Percentiles rank a stretch among this genome's conserved stretches.
phyloP scores from a whole-genome alignment of 2,797 vertebrate genomes.

The Remorina albescens region DNA sequence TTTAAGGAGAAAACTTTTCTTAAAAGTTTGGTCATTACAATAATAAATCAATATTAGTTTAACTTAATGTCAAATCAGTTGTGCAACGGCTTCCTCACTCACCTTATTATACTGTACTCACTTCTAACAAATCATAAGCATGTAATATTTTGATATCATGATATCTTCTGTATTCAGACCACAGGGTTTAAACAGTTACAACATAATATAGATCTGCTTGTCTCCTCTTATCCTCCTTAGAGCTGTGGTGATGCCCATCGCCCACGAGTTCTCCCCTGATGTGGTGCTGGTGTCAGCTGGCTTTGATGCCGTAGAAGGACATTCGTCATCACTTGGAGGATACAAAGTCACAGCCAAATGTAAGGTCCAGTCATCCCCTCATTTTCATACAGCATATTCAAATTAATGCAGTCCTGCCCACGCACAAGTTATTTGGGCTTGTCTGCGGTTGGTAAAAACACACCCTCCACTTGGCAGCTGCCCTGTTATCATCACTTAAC shows the following conservation, averaged over 20 bases:
- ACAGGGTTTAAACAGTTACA: slow-evolving; percentile 22
- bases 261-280: slow-evolving; percentile 92
- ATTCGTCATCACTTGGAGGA: slow-evolving; percentile 88
- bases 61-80: slow-evolving; percentile 39
- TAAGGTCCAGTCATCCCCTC: slow-evolving; percentile 76
- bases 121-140: slow-evolving; percentile 44
- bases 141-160: slow-evolving; percentile 54
- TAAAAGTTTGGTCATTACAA: slow-evolving; percentile 28
- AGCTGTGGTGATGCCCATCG: slow-evolving; percentile 95
- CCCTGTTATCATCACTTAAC: background rate
- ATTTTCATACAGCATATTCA: slow-evolving; percentile 6
- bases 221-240: slow-evolving; percentile 74
- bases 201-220: slow-evolving; percentile 5
- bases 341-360: slow-evolving; percentile 95
- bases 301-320: slow-evolving; percentile 93
- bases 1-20: slow-evolving; percentile 7
- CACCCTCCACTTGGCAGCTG: background rate
- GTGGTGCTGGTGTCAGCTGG: slow-evolving; percentile 95
- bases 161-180: slow-evolving; percentile 34
- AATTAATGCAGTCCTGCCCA: background rate
- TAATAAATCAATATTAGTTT: slow-evolving; percentile 28
- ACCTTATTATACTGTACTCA: slow-evolving; percentile 31
- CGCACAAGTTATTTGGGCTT: too few relatives aligned
- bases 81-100: slow-evolving; percentile 29
- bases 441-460: too few relatives aligned